phyloP scores from a whole-genome alignment of 2,113 vertebrate genomes.

The Aspiorhynchus laticeps region DNA sequence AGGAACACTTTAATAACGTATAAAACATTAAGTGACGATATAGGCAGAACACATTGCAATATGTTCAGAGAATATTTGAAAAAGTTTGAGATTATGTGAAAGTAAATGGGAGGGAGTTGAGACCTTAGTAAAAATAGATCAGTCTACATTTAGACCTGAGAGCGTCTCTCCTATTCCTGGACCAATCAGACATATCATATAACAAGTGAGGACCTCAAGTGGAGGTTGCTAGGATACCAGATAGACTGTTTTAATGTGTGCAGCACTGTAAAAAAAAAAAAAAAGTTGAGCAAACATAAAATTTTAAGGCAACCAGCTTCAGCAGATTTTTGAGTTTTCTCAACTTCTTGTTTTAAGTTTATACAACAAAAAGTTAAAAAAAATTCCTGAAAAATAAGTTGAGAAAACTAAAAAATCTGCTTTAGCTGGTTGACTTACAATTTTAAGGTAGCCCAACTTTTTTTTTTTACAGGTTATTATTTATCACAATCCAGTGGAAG shows the following conservation, averaged over 20 bases:
- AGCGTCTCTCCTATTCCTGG: slow-evolving; percentile 15
- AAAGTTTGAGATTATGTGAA: slow-evolving; percentile 20
- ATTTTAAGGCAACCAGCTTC: too few relatives aligned
- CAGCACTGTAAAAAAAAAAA: too few relatives aligned
- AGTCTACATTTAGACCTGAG: slow-evolving; percentile 40
- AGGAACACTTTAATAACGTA: background rate
- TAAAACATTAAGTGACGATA: background rate
- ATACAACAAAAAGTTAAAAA: too few relatives aligned
- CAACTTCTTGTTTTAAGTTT: too few relatives aligned
- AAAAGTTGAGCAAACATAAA: too few relatives aligned
- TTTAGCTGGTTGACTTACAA: too few relatives aligned
- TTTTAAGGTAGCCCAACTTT: too few relatives aligned
- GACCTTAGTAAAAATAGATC: slow-evolving; percentile 47
- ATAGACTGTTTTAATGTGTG: background rate
- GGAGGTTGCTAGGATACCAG: slow-evolving; percentile 14
- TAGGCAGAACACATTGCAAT: background rate
- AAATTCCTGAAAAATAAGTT: too few relatives aligned
- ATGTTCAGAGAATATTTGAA: background rate
- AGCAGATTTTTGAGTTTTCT: too few relatives aligned
- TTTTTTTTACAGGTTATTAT: background rate
- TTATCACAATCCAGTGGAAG: background rate
- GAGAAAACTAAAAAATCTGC: too few relatives aligned
- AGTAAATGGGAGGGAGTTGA: background rate
- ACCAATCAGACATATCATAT: slow-evolving; percentile 31
- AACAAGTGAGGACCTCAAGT: slow-evolving; percentile 37